Evolutionary conservation across 64 coral and sea anemone species (phyloP).

Genomic region (Montipora efflorescens): DNA sequence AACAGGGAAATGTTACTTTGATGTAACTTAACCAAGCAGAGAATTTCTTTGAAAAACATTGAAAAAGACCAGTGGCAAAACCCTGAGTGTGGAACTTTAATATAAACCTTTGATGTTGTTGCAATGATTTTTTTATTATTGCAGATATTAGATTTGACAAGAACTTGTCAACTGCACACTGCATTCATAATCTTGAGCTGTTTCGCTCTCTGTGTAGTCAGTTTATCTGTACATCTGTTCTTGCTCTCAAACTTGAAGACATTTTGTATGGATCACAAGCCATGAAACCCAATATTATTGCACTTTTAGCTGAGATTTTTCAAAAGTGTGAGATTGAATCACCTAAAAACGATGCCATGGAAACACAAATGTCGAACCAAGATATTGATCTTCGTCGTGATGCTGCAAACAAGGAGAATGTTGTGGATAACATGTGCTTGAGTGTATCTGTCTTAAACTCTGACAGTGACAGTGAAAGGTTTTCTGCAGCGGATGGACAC

Average conservation of each 20-base stretch:
- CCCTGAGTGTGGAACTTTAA: too few relatives aligned
- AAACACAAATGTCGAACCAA: slow-evolving; percentile 28
- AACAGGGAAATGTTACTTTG: too few relatives aligned
- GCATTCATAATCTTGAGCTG: slow-evolving; percentile 86
- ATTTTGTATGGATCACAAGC: slow-evolving; percentile 95
- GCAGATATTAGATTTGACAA: slow-evolving; percentile 84
- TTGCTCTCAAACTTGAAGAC: slow-evolving; percentile 94
- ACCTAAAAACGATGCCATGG: neutral
- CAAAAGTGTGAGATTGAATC: slow-evolving; percentile 71
- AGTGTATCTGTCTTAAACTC: neutral
- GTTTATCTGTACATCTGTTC: slow-evolving; percentile 83
- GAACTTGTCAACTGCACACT: slow-evolving; percentile 66
- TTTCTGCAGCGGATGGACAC: neutral
- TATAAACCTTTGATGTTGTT: neutral
- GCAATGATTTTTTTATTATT: neutral
- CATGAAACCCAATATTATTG: slow-evolving; percentile 91
- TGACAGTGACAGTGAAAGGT: neutral
- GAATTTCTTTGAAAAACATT: too few relatives aligned
- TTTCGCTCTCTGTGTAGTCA: slow-evolving; percentile 94
- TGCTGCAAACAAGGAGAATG: slow-evolving; percentile 27
- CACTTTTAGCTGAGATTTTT: slow-evolving; percentile 93
- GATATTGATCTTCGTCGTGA: neutral
- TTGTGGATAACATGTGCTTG: neutral
- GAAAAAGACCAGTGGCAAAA: too few relatives aligned
- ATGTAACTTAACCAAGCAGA: too few relatives aligned